These are phyloP conservation scores for Drosophila anomalata DNA, from an alignment of 2,888 invertebrate species.

Conservation along the genomic window DNA sequence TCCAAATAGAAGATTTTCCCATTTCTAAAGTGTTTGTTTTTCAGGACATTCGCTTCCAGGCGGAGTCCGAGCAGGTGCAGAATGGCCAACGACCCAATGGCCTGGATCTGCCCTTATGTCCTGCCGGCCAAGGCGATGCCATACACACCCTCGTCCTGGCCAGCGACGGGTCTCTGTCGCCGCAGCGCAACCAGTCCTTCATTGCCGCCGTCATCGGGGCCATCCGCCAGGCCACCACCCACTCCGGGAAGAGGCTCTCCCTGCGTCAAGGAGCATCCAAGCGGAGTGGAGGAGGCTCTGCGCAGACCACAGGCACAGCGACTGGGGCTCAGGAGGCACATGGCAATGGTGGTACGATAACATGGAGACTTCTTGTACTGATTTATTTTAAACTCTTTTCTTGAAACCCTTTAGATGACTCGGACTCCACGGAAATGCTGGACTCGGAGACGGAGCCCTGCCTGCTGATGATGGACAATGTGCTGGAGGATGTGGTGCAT, in stretches of 20 bases:
- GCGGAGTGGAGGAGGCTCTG: constrained; percentile 54
- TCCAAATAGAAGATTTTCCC: background rate
- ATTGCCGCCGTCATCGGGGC: constrained; percentile 90
- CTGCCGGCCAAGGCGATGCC: constrained; percentile 46
- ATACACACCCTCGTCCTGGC: constrained; percentile 67
- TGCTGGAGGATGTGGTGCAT: constrained; percentile 87
- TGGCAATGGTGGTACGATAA: constrained; percentile 53
- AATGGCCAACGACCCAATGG: constrained; percentile 83
- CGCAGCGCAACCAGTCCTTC: constrained; percentile 88
- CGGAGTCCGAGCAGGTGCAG: constrained; percentile 90
- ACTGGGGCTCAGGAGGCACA: constrained; percentile 36
- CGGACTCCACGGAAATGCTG: constrained; percentile 90
- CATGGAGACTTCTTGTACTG: background rate
- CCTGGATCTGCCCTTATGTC: constrained; percentile 63
- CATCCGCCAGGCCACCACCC: constrained; percentile 86
- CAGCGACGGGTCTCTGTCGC: constrained; percentile 85
- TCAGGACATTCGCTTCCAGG: constrained; percentile 91
- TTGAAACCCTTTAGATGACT: constrained; percentile 85
- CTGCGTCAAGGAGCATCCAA: constrained; percentile 71
- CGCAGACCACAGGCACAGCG: constrained; percentile 11
- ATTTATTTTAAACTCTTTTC: background rate
- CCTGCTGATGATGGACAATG: constrained; percentile 91
- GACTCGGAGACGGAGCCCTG: constrained; percentile 93
- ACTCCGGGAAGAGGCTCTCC: constrained; percentile 82
- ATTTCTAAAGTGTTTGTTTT: background rate